Evolutionary conservation across 1,140 invertebrate genomes (phyloP), one percentile per base, ranked within the genome.

Genomic region (Oedothorax gibbosus): DNA sequence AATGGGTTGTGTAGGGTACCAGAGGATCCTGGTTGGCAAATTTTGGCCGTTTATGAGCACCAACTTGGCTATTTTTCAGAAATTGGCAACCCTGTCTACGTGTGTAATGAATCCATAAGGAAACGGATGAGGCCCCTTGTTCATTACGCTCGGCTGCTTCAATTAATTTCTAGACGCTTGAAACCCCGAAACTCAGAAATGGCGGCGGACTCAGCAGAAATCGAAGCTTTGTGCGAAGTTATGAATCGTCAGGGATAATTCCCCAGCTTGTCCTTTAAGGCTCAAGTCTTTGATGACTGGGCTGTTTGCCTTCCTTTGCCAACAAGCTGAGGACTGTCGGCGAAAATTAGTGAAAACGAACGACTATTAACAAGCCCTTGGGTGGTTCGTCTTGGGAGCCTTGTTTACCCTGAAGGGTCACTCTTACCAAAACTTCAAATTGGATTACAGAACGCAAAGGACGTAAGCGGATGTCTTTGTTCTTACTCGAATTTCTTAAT

Each of bases 171-270:
- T 14, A 56, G 64, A 80, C 51, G 60, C 68, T 20, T 50, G 50
- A 65, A 35, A 66, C 20, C 15, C 53, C 11, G 51, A 62, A 79
- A 51, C 68, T 72, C 60, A 50, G 51, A 73, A 35, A 35, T 35
- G 35, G 35, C n/a, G 68, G 66, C 49, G 54, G 57, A 82, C 54
- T 82, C 79, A 82, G 79, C 79, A 82, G 57, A 82, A 82, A 73
- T 73, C 78, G 78, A 82, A 82, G 66, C 56, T 71, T 80, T 69
- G 66, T 71, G 65, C 35, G 78, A 10, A 80, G 53, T 69, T 71
- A 54, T 53, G 66, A 69, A 56, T 80, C 53, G 49, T 15, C 49
- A 49, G 20, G 68, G 69, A 82, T 82, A 56, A 82, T 64, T 73
- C 66, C 65, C 18, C 10, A 18, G 56, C 51, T 64, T 73, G 49